Evolutionary conservation across 2,888 invertebrate species (phyloP).

Genomic region (Hecatera dysodea): DNA sequence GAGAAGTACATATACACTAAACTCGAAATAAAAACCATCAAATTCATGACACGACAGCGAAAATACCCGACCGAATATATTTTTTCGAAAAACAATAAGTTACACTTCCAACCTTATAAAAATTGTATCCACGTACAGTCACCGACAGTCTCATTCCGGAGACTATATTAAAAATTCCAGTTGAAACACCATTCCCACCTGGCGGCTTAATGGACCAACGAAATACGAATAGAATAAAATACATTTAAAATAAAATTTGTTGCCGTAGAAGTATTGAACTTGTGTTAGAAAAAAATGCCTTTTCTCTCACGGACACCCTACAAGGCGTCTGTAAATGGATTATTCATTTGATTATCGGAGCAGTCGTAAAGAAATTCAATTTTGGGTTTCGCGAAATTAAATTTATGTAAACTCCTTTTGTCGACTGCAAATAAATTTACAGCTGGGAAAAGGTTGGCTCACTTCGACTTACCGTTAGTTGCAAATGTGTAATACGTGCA

Average conservation of each 20-base stretch:
- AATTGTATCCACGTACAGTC: constrained; percentile 68
- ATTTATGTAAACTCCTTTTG: constrained; percentile 82
- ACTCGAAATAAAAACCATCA: constrained; percentile 10
- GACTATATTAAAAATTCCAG: constrained; percentile 74
- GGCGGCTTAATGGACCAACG: constrained; percentile 70
- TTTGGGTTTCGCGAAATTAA: constrained; percentile 82
- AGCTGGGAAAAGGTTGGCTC: constrained; percentile 70
- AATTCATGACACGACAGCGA: constrained; percentile 15
- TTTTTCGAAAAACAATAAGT: constrained; percentile 65
- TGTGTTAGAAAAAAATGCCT: constrained; percentile 44
- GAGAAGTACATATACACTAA: neutral
- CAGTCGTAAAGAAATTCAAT: constrained; percentile 87
- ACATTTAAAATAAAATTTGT: constrained; percentile 59
- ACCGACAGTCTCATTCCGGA: constrained; percentile 63
- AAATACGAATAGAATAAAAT: constrained; percentile 69
- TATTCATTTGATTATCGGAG: constrained; percentile 88
- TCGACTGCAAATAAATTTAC: constrained; percentile 82
- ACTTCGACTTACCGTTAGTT: constrained; percentile 60
- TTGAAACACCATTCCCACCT: constrained; percentile 75
- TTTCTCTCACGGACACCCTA: constrained; percentile 70
- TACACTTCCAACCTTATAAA: constrained; percentile 60
- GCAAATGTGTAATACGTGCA: constrained; percentile 52
- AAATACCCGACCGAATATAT: constrained; percentile 28
- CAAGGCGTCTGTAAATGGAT: constrained; percentile 80
- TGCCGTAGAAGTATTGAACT: constrained; percentile 31